Conservation (phyloP, 2,888 invertebrate species). For the Epistrophella euchroma region DNA sequence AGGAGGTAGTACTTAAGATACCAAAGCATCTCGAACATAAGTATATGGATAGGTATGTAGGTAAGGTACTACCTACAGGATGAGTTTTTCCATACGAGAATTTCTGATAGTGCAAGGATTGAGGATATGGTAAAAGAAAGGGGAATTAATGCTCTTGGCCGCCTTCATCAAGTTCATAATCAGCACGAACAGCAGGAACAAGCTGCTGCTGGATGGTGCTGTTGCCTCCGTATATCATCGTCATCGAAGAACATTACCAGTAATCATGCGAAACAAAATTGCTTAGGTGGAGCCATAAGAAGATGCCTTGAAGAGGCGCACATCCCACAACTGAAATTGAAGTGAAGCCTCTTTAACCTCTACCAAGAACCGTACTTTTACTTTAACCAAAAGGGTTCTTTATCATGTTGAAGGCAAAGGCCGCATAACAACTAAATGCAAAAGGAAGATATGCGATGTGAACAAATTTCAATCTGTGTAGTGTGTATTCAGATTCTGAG, state of each 20-base stretch:
- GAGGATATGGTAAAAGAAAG: not conserved
- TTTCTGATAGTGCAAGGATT: not conserved
- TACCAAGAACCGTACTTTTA: conserved; percentile 25
- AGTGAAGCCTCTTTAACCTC: conserved; percentile 14
- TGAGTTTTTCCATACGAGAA: not conserved
- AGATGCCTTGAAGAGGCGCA: conserved; percentile 22
- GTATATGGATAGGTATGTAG: not conserved
- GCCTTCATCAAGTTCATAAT: conserved; percentile 60
- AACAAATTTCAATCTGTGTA: conserved; percentile 33
- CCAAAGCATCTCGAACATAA: conserved; percentile 1
- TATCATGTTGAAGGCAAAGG: conserved; percentile 17
- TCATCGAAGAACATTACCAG: conserved; percentile 55
- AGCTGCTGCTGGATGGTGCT: conserved; percentile 18
- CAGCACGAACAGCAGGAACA: conserved; percentile 60
- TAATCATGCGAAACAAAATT: conserved; percentile 65
- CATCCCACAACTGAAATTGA: conserved; percentile 5
- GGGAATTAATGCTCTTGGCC: conserved; percentile 28
- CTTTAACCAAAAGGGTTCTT: conserved; percentile 49
- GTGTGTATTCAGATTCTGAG: conserved; percentile 21
- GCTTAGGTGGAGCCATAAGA: conserved; percentile 33
- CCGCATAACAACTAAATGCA: not conserved
- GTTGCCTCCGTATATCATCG: not conserved
- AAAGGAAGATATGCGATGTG: conserved; percentile 28
- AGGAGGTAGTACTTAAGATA: conserved; percentile 30
- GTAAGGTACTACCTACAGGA: too few relatives aligned